Evolutionary conservation across 2,113 vertebrate species (phyloP).

Genomic region (Myrmecobius fasciatus): DNA sequence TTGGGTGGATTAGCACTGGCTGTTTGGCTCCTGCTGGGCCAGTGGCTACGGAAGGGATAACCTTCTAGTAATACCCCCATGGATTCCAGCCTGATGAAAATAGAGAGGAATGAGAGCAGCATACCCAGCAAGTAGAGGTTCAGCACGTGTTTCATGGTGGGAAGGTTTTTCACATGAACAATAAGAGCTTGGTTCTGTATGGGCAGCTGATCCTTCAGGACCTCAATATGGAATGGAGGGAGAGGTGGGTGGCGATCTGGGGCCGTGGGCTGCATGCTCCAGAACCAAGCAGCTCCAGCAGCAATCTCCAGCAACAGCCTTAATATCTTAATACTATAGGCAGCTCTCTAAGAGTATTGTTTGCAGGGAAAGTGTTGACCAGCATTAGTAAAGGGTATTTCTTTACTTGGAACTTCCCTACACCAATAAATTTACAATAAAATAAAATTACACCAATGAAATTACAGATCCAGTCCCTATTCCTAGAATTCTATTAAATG

Average conservation of each 20-base stretch:
- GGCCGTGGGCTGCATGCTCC: too few species aligned
- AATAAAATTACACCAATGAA: background rate
- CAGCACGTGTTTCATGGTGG: slow-evolving; percentile 64
- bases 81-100: slow-evolving; percentile 69
- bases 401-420: background rate
- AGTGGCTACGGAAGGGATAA: slow-evolving; percentile 21
- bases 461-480: background rate
- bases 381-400: background rate
- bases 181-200: slow-evolving; percentile 33
- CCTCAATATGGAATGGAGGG: too few species aligned
- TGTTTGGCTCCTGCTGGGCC: slow-evolving; percentile 55
- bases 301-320: too few species aligned
- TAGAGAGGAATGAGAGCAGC: slow-evolving; percentile 64
- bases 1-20: slow-evolving; percentile 35
- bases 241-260: too few species aligned
- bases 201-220: slow-evolving; percentile 1
- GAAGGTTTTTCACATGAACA: background rate
- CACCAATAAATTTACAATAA: too few species aligned
- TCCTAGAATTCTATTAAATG: background rate
- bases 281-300: too few species aligned
- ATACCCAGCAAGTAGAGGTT: slow-evolving; percentile 74
- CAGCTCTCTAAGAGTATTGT: background rate
- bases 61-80: slow-evolving; percentile 58
- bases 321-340: background rate
- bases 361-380: background rate